A percentile compares a stretch with the other conserved stretches of the same genome.
phyloP scores from a whole-genome alignment of 2,113 vertebrate species.

The Telmatochromis bifrenatus region DNA sequence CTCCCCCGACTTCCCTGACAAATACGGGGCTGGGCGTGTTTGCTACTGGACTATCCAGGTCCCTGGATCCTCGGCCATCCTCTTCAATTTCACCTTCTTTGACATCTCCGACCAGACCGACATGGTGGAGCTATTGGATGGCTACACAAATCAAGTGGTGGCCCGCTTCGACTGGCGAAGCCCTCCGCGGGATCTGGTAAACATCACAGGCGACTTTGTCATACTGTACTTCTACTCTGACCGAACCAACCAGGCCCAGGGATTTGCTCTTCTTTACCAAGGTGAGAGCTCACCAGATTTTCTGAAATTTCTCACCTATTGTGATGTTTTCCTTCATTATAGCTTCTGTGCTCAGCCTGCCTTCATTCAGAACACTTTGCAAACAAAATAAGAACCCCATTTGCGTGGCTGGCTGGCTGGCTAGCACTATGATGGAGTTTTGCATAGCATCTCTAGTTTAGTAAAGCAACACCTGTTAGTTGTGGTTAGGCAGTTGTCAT shows the following conservation, averaged over 20 bases:
- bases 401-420: constrained; percentile 18
- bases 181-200: constrained; percentile 78
- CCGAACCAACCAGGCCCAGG: constrained; percentile 88
- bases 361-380: neutral
- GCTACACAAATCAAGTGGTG: constrained; percentile 83
- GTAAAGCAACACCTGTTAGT: neutral
- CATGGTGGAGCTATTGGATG: constrained; percentile 94
- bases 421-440: neutral
- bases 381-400: neutral
- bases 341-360: neutral
- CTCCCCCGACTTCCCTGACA: constrained; percentile 92
- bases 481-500: neutral
- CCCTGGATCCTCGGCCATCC: constrained; percentile 78
- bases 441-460: constrained; percentile 3
- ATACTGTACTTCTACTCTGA: constrained; percentile 97
- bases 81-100: constrained; percentile 90
- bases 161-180: constrained; percentile 86
- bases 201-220: constrained; percentile 85
- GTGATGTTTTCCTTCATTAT: neutral
- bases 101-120: constrained; percentile 90
- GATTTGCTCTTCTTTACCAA: constrained; percentile 88
- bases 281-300: constrained; percentile 60
- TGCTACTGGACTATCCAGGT: constrained; percentile 96
- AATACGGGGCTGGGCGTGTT: constrained; percentile 79
- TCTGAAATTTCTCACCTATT: neutral